Base-by-base conservation (phyloP, 2,888 invertebrate species). In the Ormyrus labotus region DNA sequence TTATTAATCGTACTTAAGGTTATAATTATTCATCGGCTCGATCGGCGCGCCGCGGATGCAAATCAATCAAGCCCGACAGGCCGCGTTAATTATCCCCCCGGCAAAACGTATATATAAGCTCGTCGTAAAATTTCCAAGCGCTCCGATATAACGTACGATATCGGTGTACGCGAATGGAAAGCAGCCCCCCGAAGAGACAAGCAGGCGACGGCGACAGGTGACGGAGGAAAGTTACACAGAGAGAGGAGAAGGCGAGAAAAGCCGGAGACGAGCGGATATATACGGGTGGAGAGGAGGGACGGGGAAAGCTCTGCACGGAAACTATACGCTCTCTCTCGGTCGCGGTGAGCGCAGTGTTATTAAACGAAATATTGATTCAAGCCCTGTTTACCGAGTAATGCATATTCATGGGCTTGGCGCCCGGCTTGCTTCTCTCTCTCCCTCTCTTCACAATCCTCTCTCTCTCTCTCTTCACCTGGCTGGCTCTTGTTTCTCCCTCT, bases 321-420 rank as follows among this genome's bases (percentile, higher is more conserved):
- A 81, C 83, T 85, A 82, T 83, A 83, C 85, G 85, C 85, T 85
- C 84, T 34, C 85, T 85, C 84, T 83, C 63, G 75, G 77, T 83
- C 69, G 61, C 70, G 5, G 65, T 6, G 82, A 83, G 83, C 83
- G 85, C 86, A 84, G 85, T 88, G 87, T 90, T 90, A 90, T 90
- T 90, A 90, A 90, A 90, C 89, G 90, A 90, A 90, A 90, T 90
- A 90, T 90, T 90, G 90, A 90, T 90, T 90, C 89, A 89, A 90
- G 86, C 13, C 88, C 88, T 90, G 90, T 90, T 90, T 90, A 90
- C 90, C 86, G 85, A 89, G 88, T 89, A 89, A 90, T 90, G 88
- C 90, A 90, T 90, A 90, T 90, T 90, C 90, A 90, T 90, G 87
- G 87, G 86, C 86, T 86, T 86, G 85, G 86, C 86, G 88, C 87